A percentile compares a stretch with the other conserved stretches of the same genome.
These are phyloP conservation scores for Hipposideros armiger DNA, from an alignment of 2,113 vertebrate genomes.

Conservation along the genomic window DNA sequence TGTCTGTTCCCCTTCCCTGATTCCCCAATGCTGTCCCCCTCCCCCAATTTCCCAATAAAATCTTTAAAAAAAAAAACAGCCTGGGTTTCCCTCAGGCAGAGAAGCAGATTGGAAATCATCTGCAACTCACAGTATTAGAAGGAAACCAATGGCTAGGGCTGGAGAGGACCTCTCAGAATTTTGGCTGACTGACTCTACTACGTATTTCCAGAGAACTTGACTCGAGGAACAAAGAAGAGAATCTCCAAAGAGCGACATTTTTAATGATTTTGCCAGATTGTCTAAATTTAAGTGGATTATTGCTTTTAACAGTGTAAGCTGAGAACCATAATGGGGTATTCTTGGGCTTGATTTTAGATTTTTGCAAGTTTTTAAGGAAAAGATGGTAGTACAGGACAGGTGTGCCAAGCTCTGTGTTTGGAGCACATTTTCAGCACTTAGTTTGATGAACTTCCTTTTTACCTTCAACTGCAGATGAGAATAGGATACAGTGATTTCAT, in stretches of 20 bases:
- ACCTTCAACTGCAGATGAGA: not conserved
- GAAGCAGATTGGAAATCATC: not conserved
- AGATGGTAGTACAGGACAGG: not conserved
- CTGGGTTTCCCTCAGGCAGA: not conserved
- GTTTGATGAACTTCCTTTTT: constrained; percentile 18
- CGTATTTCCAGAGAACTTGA: not conserved
- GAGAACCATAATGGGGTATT: not conserved
- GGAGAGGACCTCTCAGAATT: fast-evolving
- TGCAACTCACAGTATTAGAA: not conserved
- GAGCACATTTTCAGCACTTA: not conserved
- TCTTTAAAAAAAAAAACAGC: not conserved
- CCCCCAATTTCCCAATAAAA: too few relatives aligned
- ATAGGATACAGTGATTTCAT: constrained; percentile 1
- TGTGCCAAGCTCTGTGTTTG: not conserved
- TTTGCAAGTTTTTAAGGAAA: not conserved
- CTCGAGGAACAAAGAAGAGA: not conserved
- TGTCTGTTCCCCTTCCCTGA: too few relatives aligned
- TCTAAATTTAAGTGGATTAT: constrained; percentile 38
- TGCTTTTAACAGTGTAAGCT: not conserved
- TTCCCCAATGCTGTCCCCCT: too few relatives aligned
- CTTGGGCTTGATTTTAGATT: not conserved
- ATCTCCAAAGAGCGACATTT: not conserved
- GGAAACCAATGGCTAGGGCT: not conserved
- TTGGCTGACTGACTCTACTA: not conserved
- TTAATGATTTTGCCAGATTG: not conserved